phyloP scores from a whole-genome alignment of 2,797 vertebrate species.

The Threskiornis aethiopicus region DNA sequence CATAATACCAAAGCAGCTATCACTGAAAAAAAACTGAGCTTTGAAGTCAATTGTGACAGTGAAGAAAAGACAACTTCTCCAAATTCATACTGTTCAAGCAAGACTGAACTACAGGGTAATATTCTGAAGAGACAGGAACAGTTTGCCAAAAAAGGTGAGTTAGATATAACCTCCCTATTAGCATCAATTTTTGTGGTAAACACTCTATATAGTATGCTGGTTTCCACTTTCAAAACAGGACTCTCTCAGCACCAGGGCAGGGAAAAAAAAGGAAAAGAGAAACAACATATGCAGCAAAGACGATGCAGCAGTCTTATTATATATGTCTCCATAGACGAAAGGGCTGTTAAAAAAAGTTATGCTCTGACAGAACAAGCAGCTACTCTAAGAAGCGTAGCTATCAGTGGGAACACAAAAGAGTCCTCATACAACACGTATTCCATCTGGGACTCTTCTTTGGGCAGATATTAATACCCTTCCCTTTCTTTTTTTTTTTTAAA shows the following conservation, averaged over 20 bases:
- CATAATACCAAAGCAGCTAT: background rate
- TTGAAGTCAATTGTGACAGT: background rate
- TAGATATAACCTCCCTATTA: background rate
- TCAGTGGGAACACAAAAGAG: background rate
- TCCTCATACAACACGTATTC: background rate
- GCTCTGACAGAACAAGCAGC: background rate
- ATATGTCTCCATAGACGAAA: background rate
- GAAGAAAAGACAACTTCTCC: background rate
- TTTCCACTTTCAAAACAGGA: background rate
- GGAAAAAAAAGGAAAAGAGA: background rate
- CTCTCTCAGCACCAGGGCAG: accelerated
- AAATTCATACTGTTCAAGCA: background rate
- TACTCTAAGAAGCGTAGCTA: background rate
- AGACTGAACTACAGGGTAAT: background rate
- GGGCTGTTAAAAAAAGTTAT: background rate
- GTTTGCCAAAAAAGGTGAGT: background rate
- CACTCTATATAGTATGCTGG: background rate
- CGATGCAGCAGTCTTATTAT: background rate
- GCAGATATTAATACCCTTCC: background rate
- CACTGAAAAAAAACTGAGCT: background rate
- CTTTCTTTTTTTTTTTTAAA: background rate
- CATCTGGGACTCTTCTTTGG: background rate
- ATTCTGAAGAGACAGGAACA: background rate
- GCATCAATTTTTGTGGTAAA: background rate
- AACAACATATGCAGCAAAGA: background rate